Evolutionary conservation across 2,888 invertebrate species (phyloP).

Genomic region (Plagiodera versicolora): DNA sequence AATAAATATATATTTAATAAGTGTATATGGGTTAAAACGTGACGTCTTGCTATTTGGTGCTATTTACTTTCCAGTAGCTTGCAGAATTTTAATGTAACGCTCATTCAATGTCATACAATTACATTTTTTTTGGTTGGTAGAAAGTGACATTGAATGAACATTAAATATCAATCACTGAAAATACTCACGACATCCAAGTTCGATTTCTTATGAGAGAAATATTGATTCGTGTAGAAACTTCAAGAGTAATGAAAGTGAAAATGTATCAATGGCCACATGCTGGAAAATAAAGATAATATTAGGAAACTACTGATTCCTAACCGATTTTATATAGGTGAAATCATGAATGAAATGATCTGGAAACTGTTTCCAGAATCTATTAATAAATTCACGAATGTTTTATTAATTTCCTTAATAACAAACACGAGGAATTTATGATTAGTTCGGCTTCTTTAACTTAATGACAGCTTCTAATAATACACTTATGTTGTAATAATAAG

Average conservation of each 20-base stretch:
- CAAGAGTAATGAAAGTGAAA: too few species aligned
- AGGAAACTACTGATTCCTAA: too few species aligned
- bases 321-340: too few species aligned
- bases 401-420: not conserved
- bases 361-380: not conserved
- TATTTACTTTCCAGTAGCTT: slow-evolving; percentile 13
- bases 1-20: slow-evolving; percentile 15
- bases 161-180: not conserved
- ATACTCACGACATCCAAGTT: not conserved
- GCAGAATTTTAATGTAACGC: not conserved
- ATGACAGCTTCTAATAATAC: not conserved
- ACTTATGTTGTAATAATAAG: not conserved
- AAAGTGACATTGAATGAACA: not conserved
- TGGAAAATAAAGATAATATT: too few species aligned
- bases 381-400: not conserved
- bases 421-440: not conserved
- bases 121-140: not conserved
- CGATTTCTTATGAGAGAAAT: not conserved
- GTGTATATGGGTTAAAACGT: slow-evolving; percentile 35
- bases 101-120: not conserved
- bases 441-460: not conserved
- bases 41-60: slow-evolving; percentile 22
- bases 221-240: too few species aligned
- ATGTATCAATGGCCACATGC: too few species aligned
- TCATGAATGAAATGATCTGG: not conserved